Percentiles rank a stretch among this genome's conserved stretches.
Evolutionary conservation across 2,888 invertebrate species (phyloP).

Genomic region (Nomada ruficornis): DNA sequence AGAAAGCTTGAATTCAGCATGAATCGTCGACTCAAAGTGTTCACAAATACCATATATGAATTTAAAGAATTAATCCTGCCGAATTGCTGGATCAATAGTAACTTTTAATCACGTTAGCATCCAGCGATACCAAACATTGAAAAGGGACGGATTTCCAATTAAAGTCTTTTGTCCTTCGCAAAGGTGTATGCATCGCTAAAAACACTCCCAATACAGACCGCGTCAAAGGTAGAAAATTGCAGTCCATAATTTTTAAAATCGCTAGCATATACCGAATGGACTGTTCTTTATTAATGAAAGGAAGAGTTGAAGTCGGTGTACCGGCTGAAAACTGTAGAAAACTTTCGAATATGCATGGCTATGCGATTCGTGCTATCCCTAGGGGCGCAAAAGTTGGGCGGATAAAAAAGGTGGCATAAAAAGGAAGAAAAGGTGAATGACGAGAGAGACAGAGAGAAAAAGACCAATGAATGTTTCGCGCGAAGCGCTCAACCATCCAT

Average conservation of each 20-base stretch:
- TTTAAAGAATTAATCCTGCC: background rate
- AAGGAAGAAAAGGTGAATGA: slow-evolving; percentile 57
- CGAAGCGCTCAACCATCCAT: slow-evolving; percentile 57
- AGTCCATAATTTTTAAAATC: slow-evolving; percentile 50
- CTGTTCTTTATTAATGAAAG: slow-evolving; percentile 66
- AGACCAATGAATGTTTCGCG: slow-evolving; percentile 45
- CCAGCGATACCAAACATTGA: background rate
- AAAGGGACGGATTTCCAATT: background rate
- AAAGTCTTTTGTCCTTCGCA: background rate
- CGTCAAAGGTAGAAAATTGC: slow-evolving; percentile 43
- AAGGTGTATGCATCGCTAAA: background rate
- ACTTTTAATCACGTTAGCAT: background rate
- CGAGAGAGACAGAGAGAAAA: slow-evolving; percentile 39
- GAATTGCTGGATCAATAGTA: background rate
- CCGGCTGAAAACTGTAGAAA: slow-evolving; percentile 52
- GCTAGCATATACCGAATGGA: slow-evolving; percentile 59
- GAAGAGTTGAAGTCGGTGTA: slow-evolving; percentile 51
- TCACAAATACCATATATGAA: too few species aligned
- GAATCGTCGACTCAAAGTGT: too few species aligned
- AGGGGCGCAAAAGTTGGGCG: slow-evolving; percentile 67
- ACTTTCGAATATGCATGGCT: slow-evolving; percentile 71
- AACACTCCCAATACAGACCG: slow-evolving; percentile 20
- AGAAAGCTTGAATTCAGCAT: too few species aligned
- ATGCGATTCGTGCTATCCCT: slow-evolving; percentile 68
- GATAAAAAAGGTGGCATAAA: slow-evolving; percentile 62